Conservation (phyloP, 1,140 invertebrate species). For the Nixonia krombeini region DNA sequence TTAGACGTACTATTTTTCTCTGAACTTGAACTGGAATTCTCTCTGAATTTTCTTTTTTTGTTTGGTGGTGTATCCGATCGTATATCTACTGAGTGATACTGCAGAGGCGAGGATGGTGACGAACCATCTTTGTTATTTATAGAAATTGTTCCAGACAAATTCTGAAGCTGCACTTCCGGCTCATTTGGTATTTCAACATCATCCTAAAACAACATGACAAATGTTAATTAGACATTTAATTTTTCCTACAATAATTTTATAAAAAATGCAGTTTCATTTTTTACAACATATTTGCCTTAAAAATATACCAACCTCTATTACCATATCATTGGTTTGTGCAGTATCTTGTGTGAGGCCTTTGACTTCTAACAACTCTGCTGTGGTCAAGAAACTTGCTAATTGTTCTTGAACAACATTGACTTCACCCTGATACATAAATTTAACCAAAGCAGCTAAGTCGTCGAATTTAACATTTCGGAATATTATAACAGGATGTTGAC, state of each 20-base stretch:
- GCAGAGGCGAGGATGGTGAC: conserved; percentile 62
- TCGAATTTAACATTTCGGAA: conserved; percentile 87
- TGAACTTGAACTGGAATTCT: conserved; percentile 56
- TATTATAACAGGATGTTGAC: conserved; percentile 88
- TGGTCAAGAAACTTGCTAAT: conserved; percentile 76
- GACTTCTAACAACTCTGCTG: conserved; percentile 77
- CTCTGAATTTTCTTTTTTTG: conserved; percentile 67
- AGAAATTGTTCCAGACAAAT: conserved; percentile 60
- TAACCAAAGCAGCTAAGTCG: conserved; percentile 84
- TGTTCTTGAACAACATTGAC: conserved; percentile 79
- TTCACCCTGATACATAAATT: conserved; percentile 86
- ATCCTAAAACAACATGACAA: conserved; percentile 54
- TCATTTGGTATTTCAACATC: conserved; percentile 69
- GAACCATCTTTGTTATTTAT: conserved; percentile 64
- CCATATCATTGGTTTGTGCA: conserved; percentile 67
- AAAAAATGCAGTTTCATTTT: not conserved
- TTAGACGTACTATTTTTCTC: conserved; percentile 64
- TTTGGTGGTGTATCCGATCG: conserved; percentile 63
- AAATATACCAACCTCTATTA: conserved; percentile 58
- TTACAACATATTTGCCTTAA: conserved; percentile 3
- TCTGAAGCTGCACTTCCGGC: conserved; percentile 69
- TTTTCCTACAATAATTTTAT: not conserved
- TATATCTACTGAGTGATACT: conserved; percentile 61
- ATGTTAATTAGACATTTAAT: no score
- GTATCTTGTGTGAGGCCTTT: conserved; percentile 75